Evolutionary conservation across 1,140 invertebrate species (phyloP).

Genomic region (Drosophila oshimai): DNA sequence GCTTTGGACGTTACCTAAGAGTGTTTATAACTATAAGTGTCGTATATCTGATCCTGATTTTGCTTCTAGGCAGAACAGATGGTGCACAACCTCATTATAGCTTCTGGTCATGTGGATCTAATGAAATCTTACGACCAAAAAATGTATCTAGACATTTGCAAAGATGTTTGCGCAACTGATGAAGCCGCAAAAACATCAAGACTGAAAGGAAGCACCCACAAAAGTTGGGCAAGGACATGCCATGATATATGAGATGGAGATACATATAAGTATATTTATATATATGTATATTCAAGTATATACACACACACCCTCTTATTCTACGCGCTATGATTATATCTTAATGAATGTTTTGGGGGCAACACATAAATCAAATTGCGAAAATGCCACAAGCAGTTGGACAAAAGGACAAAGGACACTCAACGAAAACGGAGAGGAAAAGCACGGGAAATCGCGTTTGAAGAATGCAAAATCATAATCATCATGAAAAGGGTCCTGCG

Average conservation of each 20-base stretch:
- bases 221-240: constrained; percentile 3
- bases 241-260: constrained; percentile 13
- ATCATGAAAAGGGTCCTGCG: constrained; percentile 30
- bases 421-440: constrained; percentile 7
- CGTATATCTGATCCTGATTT: constrained; percentile 23
- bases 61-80: background rate
- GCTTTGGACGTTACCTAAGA: no score
- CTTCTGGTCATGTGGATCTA: constrained; percentile 21
- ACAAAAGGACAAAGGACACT: constrained; percentile 49
- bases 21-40: no score
- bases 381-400: constrained; percentile 68
- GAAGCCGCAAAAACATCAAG: constrained; percentile 27
- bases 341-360: constrained; percentile 76
- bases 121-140: constrained; percentile 35
- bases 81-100: constrained; percentile 25
- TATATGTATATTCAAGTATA: background rate
- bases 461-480: constrained; percentile 72
- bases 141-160: constrained; percentile 33
- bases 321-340: constrained; percentile 75
- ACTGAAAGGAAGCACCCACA: background rate
- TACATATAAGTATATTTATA: background rate
- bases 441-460: constrained; percentile 36
- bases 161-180: constrained; percentile 38
- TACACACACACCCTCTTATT: constrained; percentile 36
- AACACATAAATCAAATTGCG: constrained; percentile 79